These are phyloP conservation scores for Andrena minutula DNA, from an alignment of 2,888 invertebrate genomes.

Conservation along the genomic window DNA sequence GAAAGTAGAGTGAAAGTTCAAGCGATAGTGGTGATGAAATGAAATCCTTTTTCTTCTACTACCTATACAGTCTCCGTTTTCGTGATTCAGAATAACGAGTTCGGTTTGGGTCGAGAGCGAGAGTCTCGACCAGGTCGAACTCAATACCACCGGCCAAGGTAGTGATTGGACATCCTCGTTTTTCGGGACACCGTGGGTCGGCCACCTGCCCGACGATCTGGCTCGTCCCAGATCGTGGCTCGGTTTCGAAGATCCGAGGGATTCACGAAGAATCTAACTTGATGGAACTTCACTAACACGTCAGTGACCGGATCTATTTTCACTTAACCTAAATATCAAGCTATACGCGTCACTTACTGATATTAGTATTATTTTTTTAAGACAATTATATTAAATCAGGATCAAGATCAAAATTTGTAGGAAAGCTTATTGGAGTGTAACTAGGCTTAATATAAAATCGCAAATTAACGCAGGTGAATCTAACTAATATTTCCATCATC, in stretches of 20 bases:
- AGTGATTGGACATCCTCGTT: constrained; percentile 47
- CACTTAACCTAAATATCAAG: too few species aligned
- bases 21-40: too few species aligned
- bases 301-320: too few species aligned
- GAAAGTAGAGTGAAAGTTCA: neutral
- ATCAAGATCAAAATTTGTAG: too few species aligned
- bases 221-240: constrained; percentile 50
- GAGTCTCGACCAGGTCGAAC: constrained; percentile 52
- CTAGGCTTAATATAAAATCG: too few species aligned
- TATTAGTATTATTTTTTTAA: too few species aligned
- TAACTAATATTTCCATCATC: too few species aligned
- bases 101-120: constrained; percentile 23
- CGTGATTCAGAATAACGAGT: neutral
- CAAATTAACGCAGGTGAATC: too few species aligned
- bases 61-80: neutral
- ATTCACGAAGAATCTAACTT: neutral
- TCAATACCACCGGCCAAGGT: constrained; percentile 67
- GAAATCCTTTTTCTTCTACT: neutral
- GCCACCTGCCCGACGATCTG: constrained; percentile 64
- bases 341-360: too few species aligned
- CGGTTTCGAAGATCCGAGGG: constrained; percentile 15
- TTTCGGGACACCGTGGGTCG: constrained; percentile 45
- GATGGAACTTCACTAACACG: too few species aligned
- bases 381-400: too few species aligned
- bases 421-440: too few species aligned